Evolutionary conservation across 1,140 invertebrate species (phyloP).

Genomic region (Dinothrombium tinctorium): DNA sequence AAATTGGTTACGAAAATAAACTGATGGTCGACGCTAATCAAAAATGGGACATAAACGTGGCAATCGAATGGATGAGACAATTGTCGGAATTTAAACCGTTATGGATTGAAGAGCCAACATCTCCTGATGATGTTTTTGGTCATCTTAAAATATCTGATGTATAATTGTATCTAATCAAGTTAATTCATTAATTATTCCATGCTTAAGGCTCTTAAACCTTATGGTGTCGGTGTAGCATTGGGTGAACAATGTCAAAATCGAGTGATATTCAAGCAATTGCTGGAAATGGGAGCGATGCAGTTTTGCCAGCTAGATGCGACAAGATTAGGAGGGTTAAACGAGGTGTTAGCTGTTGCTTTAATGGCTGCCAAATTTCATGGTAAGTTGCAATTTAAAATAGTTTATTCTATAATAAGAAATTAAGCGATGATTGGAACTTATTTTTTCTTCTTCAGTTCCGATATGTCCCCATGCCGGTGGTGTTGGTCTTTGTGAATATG

Average conservation of each 20-base stretch:
- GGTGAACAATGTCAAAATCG: slow-evolving; percentile 77
- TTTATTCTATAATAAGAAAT: background rate
- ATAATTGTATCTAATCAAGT: slow-evolving; percentile 5
- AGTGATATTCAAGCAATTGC: slow-evolving; percentile 73
- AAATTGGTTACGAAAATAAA: slow-evolving; percentile 42
- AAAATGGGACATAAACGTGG: slow-evolving; percentile 57
- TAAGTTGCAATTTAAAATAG: slow-evolving; percentile 19
- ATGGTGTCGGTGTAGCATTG: slow-evolving; percentile 58
- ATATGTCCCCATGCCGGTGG: slow-evolving; percentile 82
- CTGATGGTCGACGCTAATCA: slow-evolving; percentile 76
- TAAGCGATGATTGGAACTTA: background rate
- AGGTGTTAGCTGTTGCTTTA: slow-evolving; percentile 60
- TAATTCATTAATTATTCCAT: slow-evolving; percentile 2
- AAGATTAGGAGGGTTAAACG: slow-evolving; percentile 63
- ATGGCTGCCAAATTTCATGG: slow-evolving; percentile 42
- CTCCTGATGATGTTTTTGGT: slow-evolving; percentile 65
- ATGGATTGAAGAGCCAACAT: slow-evolving; percentile 86
- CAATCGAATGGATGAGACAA: slow-evolving; percentile 59
- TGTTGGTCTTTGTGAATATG: slow-evolving; percentile 72
- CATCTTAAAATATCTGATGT: slow-evolving; percentile 35
- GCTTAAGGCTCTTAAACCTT: slow-evolving; percentile 30
- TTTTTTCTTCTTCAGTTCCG: slow-evolving; percentile 36
- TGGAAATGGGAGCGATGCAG: slow-evolving; percentile 48
- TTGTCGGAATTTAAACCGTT: slow-evolving; percentile 42
- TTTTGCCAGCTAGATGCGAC: slow-evolving; percentile 76